Evolutionary conservation across 2,797 vertebrate genomes (phyloP), one percentile per base, ranked within the genome.

Genomic region (Gobionotothen gibberifrons): DNA sequence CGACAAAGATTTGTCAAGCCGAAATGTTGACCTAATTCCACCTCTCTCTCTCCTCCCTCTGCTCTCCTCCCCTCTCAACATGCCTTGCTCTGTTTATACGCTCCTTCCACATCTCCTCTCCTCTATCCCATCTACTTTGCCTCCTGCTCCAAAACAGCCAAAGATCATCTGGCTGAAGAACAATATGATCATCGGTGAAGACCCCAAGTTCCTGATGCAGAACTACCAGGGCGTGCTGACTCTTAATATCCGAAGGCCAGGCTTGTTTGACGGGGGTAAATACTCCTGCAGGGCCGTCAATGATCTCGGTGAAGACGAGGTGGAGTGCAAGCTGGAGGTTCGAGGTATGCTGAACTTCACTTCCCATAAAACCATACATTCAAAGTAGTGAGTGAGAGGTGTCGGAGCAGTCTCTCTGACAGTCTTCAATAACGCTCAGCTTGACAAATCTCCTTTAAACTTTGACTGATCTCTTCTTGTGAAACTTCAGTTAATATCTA

Each of bases 111-210:
- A 36, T 44, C 16, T 7, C 17, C 9, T 43, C 14, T 55, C 59
- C 61, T 54, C 12, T 39, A 36, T 12, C 14, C 75, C 14, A 5
- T 52, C 29, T 63, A 77, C 51, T 69, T 17, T 46, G 9, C 55
- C 26, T 55, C 64, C 53, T 65, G 63, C 63, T 80, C 65, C 15
- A 19, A 60, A 61, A 22, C 55, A 95, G 97, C 97, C 97, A 0
- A 97, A 96, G 88, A 96, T 98, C 79, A 84, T 95, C 60, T 98
- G 96, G 97, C 95, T 97, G 96, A 97, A 97, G 91, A 97, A 98
- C 88, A 96, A 94, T 16, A 94, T 96, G 93, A 94, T 95, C 58
- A 94, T 97, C 26, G 83, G 92, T 0, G 96, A 94, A 2, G 94
- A 98, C 42, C 95, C 96, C 54, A 97, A 96, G 90, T 98, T 94